These are phyloP conservation scores for Chromis chromis DNA, from an alignment of 2,797 vertebrate genomes.

Conservation along the genomic window DNA sequence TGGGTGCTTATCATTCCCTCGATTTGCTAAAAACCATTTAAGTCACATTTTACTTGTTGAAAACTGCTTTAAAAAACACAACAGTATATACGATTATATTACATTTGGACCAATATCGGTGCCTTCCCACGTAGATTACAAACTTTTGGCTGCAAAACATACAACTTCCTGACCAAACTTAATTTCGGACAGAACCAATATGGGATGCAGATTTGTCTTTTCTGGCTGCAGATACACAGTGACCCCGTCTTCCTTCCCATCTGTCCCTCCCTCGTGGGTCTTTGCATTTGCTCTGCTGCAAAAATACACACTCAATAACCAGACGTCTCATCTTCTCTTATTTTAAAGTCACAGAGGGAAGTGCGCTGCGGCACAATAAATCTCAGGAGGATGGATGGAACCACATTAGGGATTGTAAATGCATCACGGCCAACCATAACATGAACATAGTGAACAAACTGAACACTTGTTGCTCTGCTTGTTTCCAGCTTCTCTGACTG, in stretches of 20 bases:
- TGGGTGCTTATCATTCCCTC: not conserved
- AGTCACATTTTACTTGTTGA: not conserved
- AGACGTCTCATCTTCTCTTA: not conserved
- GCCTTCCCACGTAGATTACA: conserved; percentile 4
- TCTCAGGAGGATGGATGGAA: not conserved
- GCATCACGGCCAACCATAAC: not conserved
- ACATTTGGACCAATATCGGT: not conserved
- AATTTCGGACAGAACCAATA: conserved; percentile 15
- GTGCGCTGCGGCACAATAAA: not conserved
- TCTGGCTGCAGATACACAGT: not conserved
- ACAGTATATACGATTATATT: not conserved
- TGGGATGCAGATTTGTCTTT: not conserved
- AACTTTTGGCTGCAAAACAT: conserved; percentile 22
- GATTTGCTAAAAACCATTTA: not conserved
- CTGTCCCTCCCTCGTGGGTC: not conserved
- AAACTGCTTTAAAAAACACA: not conserved
- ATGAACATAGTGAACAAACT: not conserved
- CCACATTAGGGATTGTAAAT: conserved; percentile 7
- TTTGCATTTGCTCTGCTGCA: not conserved
- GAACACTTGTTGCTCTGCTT: not conserved
- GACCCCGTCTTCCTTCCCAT: conserved; percentile 26
- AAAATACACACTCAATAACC: conserved; percentile 5
- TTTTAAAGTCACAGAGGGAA: conserved; percentile 17
- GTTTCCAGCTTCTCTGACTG: not conserved
- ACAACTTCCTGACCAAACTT: conserved; percentile 26